Evolutionary conservation across 2,888 invertebrate species (phyloP), one percentile per base, ranked within the genome.

Genomic region (Steromphala cineraria): DNA sequence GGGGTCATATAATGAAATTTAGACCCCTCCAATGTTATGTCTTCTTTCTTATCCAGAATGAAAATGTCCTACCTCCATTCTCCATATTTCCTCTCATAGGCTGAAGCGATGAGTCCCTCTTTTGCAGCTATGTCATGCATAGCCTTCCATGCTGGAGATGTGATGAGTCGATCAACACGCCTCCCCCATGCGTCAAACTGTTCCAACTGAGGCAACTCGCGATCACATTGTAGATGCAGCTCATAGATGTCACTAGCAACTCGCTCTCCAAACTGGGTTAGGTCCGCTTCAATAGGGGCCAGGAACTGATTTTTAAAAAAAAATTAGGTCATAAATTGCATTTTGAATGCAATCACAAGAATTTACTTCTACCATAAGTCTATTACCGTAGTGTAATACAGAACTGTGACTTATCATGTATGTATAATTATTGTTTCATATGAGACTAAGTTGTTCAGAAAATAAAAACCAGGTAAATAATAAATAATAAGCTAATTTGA

Each of bases 101-200:
- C 94, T 80, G 93, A 91, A 1, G 94, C 93, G 67, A 95, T 92
- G 0, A 95, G 90, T 1, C 95, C 95, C 88, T 95, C 95, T 88
- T 94, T 94, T 3, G 95, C 95, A 7, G 95, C 92, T 24, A 95
- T 93, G 21, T 89, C 89, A 84, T 95, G 94, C 92, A 94, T 92
- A 81, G 90, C 87, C 74, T 93, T 92, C 95, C 95, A 95, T 10
- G 95, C 95, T 19, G 91, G 86, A 80, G 94, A 94, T 1, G 94
- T 95, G 28, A 94, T 92, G n/a, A 95, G 90, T 52, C 92, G 87
- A 87, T 95, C 95, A 0, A 94, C 90, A 28, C 94, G 83, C 24
- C 93, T 92, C 8, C 95, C 95, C 95, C 95, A 95, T 1, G 95
- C 94, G 88, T 94, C 93, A 83, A 92, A 94, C 74, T 94, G 93